Evolutionary conservation across 2,113 vertebrate species (phyloP).

Genomic region (Gambusia affinis): DNA sequence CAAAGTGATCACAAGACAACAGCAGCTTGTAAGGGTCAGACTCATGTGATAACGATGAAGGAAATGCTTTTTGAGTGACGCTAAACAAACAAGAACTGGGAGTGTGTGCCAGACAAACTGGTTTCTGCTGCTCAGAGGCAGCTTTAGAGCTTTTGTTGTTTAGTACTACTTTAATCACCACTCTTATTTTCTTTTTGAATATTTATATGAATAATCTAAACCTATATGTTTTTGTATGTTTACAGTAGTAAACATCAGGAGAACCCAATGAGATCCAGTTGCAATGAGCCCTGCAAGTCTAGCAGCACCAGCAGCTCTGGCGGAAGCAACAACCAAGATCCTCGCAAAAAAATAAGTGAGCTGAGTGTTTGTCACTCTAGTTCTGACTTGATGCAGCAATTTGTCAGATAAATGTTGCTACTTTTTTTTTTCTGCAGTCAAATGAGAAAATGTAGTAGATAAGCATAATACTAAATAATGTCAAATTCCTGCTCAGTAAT

Average conservation of each 20-base stretch:
- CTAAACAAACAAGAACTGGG: conserved; percentile 43
- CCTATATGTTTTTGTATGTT: not conserved
- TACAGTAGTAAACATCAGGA: conserved; percentile 68
- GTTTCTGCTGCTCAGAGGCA: conserved; percentile 30
- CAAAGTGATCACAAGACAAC: conserved; percentile 15
- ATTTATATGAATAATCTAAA: not conserved
- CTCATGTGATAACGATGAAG: conserved; percentile 6
- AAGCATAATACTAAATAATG: not conserved
- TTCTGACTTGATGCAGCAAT: not conserved
- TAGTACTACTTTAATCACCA: not conserved
- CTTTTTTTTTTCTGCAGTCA: not conserved
- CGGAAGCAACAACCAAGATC: conserved; percentile 66
- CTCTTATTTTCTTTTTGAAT: not conserved
- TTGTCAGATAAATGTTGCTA: not conserved
- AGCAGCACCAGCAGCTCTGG: conserved; percentile 44
- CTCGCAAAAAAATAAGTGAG: conserved; percentile 85
- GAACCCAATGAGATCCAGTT: conserved; percentile 49
- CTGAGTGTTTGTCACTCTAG: not conserved
- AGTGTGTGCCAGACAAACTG: conserved; percentile 52
- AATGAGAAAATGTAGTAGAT: not conserved
- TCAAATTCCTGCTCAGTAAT: not conserved
- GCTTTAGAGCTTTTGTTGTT: conserved; percentile 18
- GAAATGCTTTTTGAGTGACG: conserved; percentile 32
- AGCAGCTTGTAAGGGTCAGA: conserved; percentile 32
- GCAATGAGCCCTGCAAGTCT: conserved; percentile 58